Evolutionary conservation across 1,140 invertebrate genomes (phyloP).

Genomic region (Diabrotica virgifera): DNA sequence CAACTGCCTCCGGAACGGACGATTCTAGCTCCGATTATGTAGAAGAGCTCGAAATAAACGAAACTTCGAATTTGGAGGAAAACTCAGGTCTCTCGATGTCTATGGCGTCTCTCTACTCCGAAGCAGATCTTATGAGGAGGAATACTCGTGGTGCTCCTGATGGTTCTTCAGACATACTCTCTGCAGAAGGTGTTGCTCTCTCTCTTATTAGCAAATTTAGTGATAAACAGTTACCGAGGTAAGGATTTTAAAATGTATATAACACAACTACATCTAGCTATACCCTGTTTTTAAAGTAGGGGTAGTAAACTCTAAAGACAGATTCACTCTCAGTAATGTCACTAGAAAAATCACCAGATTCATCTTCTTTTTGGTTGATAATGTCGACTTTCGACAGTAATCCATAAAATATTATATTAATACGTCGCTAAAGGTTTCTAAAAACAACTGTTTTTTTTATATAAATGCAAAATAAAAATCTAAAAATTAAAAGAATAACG

Average conservation of each 20-base stretch:
- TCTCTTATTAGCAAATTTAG: conserved; percentile 74
- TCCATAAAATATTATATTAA: too few relatives aligned
- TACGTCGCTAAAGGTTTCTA: too few relatives aligned
- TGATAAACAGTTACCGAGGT: conserved; percentile 68
- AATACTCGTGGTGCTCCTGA: conserved; percentile 45
- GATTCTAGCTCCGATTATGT: conserved; percentile 55
- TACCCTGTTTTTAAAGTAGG: too few relatives aligned
- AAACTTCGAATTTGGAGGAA: conserved; percentile 49
- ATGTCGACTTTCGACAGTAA: too few relatives aligned
- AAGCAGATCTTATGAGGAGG: conserved; percentile 51
- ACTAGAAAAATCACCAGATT: too few relatives aligned
- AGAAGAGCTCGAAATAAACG: conserved; percentile 55
- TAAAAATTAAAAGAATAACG: too few relatives aligned
- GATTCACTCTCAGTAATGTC: too few relatives aligned
- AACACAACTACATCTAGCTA: too few relatives aligned
- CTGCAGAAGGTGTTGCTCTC: conserved; percentile 77
- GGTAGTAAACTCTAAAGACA: too few relatives aligned
- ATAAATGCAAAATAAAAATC: too few relatives aligned
- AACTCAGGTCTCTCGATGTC: conserved; percentile 58
- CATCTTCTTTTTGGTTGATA: too few relatives aligned
- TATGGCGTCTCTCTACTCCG: conserved; percentile 63
- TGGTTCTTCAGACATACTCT: conserved; percentile 52
- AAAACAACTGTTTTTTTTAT: too few relatives aligned
- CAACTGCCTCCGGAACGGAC: conserved; percentile 52
- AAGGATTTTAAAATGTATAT: conserved; percentile 4